Base-by-base conservation (phyloP, 2,888 invertebrate species). In the Rhingia campestris region DNA sequence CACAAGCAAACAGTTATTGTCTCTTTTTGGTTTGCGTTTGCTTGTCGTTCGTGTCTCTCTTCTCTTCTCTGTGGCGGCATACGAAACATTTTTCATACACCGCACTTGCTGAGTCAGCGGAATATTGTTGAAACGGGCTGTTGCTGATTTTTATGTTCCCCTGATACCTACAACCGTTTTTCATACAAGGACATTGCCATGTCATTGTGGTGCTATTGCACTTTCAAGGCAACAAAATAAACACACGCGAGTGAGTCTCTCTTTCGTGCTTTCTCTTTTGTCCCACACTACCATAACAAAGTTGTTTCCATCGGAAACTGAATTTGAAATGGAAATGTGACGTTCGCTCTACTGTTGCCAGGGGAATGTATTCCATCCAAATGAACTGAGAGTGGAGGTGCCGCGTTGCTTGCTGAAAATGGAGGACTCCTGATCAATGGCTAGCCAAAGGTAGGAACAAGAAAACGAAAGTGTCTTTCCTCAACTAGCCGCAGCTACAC, bases 101-200 rank as follows among this genome's bases (percentile, higher is more conserved):
- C 4, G 33, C 32, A 33, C 14, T 45, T 22, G 14, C 6, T 37
- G 2, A n/a, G 39, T 30, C 14, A 7, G 39, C 33, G 32, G 7
- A 32, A 70, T 12, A 41, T 35, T 6, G 1, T 10, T 10, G 3
- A 33, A 10, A 37, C 10, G 35, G 66, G n/a, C 10, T 33, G 67
- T 41, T 86, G 82, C 73, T 76, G 43, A 9, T 4, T 63, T 61
- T 87, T 81, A 87, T 91, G 90, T 54, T 87, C 86, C 86, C 91
- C 91, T 88, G 87, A 86, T 88, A 87, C 69, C 80, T 73, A 87
- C 89, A 90, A 90, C 91, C 88, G 91, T 91, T 91, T 91, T 91
- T 90, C 90, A 90, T 90, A 89, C 91, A 91, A 91, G 91, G 90
- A 91, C 90, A 91, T 91, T 91, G 90, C 88, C 90, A 90, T 89